These are phyloP conservation scores for Coenonympha arcania DNA, from an alignment of 2,888 invertebrate species.

Conservation along the genomic window DNA sequence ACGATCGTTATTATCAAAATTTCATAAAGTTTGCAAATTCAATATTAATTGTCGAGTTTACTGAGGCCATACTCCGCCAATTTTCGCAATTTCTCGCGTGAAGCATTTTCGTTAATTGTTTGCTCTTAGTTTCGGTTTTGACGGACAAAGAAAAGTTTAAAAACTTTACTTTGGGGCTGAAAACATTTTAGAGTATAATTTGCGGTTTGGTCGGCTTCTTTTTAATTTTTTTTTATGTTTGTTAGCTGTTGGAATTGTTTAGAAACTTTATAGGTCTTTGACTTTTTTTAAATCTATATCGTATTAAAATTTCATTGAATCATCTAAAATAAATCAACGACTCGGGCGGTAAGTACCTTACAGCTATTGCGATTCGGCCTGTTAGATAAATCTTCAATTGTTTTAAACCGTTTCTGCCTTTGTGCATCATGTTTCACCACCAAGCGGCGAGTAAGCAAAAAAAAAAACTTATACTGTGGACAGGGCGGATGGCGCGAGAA, in stretches of 20 bases:
- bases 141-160: background rate
- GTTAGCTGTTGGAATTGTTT: background rate
- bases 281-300: too few relatives aligned
- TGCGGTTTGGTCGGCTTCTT: background rate
- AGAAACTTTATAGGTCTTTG: background rate
- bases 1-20: background rate
- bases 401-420: background rate
- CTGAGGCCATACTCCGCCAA: background rate
- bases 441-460: too few relatives aligned
- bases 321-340: too few relatives aligned
- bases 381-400: too few relatives aligned
- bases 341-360: too few relatives aligned
- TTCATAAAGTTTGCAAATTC: background rate
- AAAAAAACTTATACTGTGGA: too few relatives aligned
- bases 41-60: background rate
- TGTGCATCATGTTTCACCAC: too few relatives aligned
- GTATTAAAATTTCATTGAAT: too few relatives aligned
- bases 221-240: background rate
- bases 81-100: background rate
- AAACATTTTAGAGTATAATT: background rate
- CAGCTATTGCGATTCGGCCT: too few relatives aligned
- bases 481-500: too few relatives aligned
- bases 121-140: background rate
- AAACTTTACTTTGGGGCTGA: background rate
- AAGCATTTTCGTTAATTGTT: background rate